Conservation (phyloP, 2,888 invertebrate species). For the Cryptus viduatorius region DNA sequence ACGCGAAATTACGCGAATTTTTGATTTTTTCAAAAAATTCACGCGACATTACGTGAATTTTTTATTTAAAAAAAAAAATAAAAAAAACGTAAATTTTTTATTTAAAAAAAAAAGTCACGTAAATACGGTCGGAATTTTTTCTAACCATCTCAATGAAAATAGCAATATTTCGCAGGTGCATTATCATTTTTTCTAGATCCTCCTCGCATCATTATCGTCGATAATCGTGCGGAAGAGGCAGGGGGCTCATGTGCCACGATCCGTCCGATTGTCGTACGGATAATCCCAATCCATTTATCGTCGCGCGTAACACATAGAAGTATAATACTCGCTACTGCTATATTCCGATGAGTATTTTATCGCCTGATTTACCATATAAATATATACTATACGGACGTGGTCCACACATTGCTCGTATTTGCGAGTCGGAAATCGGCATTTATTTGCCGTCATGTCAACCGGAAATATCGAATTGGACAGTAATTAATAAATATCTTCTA, state of each 20-base stretch:
- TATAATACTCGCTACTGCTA: slow-evolving; percentile 19
- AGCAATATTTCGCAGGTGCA: no score
- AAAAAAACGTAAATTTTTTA: no score
- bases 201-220: slow-evolving; percentile 43
- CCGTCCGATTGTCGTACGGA: slow-evolving; percentile 64
- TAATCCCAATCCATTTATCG: slow-evolving; percentile 29
- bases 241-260: slow-evolving; percentile 74
- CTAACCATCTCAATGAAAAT: no score
- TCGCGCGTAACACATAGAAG: slow-evolving; percentile 3
- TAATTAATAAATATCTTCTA: slow-evolving; percentile 9
- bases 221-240: slow-evolving; percentile 69
- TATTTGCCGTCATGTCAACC: background rate
- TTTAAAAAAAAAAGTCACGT: no score
- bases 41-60: no score
- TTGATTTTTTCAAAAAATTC: no score
- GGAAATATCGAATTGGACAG: slow-evolving; percentile 10
- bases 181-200: background rate
- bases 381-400: slow-evolving; percentile 34
- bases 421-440: slow-evolving; percentile 39
- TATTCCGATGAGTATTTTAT: slow-evolving; percentile 10
- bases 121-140: no score
- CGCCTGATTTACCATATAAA: slow-evolving; percentile 34
- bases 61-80: no score
- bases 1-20: no score
- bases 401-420: slow-evolving; percentile 47